Evolutionary conservation across 2,113 vertebrate genomes (phyloP), one percentile per base, ranked within the genome.

Genomic region (Anarrhichthys ocellatus): DNA sequence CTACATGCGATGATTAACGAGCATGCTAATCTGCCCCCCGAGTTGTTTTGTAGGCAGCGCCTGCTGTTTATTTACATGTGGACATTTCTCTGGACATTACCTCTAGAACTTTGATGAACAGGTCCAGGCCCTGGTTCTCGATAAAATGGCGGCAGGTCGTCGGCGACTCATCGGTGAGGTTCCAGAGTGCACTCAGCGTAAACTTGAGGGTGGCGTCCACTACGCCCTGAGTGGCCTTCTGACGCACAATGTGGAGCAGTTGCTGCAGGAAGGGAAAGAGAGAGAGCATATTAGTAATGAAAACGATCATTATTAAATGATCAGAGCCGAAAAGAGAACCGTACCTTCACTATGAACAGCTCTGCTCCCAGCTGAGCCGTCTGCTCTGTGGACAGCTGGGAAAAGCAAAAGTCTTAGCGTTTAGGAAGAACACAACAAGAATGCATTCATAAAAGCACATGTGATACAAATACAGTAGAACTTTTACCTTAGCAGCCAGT

Each of bases 131-230:
- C 92, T 99, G 97, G 92, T 99, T 99, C 95, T 99, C 98, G 64
- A 99, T 99, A 87, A 99, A 99, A 94, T 99, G 97, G 81, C 97
- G 96, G 93, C 98, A 99, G 0, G 98, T 99, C 59, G 98, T 99
- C n/a, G 98, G 98, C 5, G 98, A 99, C 91, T 99, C 98, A 81
- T 99, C 98, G 0, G 98, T 99, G 78, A 99, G 96, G 92, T 99
- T 99, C 98, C 98, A 99, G 83, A 99, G 97, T 4, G 98, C 98
- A 3, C 98, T 99, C 91, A 99, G 48, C 2, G 98, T 99, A 92
- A 99, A 99, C 88, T 99, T 99, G 75, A 99, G 96, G 2, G 98
- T 99, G 83, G 98, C 98, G 58, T 99, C 98, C 92, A 99, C 98
- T 22, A 96, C 94, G 76, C 96, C 97, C 93, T 98, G 97, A 86